Base-by-base conservation (phyloP, 2,797 vertebrate genomes). In the Toxotes lorentzi region DNA sequence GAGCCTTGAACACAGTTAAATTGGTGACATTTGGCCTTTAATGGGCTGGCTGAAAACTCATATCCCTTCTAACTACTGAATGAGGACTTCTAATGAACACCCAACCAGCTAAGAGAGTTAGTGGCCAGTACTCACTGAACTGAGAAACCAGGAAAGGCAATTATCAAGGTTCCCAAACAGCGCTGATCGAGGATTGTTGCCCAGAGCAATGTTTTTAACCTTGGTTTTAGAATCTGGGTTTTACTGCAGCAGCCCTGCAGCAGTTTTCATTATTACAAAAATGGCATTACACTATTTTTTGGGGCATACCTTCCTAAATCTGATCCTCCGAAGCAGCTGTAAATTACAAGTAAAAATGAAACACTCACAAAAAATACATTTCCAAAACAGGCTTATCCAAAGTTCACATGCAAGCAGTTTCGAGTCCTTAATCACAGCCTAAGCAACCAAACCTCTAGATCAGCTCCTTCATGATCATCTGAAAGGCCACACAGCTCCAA, bases 1-100 rank as follows among this genome's bases (percentile, higher is more conserved):
- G 92, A 91, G 89, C 78, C 84, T 90, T 87, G 89, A 82, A 81
- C 88, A 83, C 88, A 81, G 86, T 93, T 91, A 93, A 93, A 93
- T 92, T 90, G 86, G 88, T 93, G 92, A 93, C 93, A 93, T 94
- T 93, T 94, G 92, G 91, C 93, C 92, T 93, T 92, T 94, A 94
- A 94, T 93, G 87, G 91, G 87, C 86, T 92, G 85, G 86, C 88
- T 92, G 90, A 92, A 92, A 93, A 91, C 87, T 91, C 91, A 90
- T 89, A 91, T 92, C 88, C 83, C 69, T 91, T 89, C 89, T 93
- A 93, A 94, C 89, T 93, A 93, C 92, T 93, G 89, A 92, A 93
- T 94, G 90, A 94, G 88, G 90, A 93, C 85, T 93, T 93, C 91
- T 93, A 93, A 94, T 94, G 91, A 94, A 93, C 89, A 92, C 70